Base-by-base conservation (phyloP, 1,140 invertebrate species). In the Rhyzopertha dominica region DNA sequence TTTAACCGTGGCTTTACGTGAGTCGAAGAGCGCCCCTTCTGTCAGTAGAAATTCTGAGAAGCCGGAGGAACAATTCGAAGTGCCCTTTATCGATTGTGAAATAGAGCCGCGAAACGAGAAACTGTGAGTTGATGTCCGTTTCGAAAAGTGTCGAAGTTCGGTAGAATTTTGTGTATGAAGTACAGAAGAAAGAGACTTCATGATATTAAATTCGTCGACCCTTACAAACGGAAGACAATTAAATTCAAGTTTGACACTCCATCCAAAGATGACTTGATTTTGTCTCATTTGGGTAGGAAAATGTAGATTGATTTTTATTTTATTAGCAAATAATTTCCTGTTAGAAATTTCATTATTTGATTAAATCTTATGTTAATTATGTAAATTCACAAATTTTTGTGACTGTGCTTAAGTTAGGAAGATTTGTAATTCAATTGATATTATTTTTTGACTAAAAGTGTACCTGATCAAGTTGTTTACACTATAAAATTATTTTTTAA, bases 221-320 rank as follows among this genome's bases (percentile, higher is more conserved):
- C n/a, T n/a, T n/a, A n/a, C n/a, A 10, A 3, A 30, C 47, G 12
- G 2, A 39, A 13, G 19, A 40, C 72, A 24, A 56, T 59, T 47
- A 59, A 47, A 43, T 78, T 82, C 64, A 69, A 75, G 39, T 83
- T 83, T 66, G 66, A 71, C 24, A 72, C 67, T 34, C 74, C 74
- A 2, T 84, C 80, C 0, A 79, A 79, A 16, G 78, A 81, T 63
- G 73, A 71, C 56, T 55, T 69, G 26, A 67, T 78, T 26, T n/a
- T n/a, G n/a, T n/a, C n/a, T n/a, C n/a, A n/a, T n/a, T n/a, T n/a
- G n/a, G n/a, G n/a, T n/a, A n/a, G n/a, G n/a, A n/a, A n/a, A n/a
- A n/a, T n/a, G n/a, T n/a, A n/a, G n/a, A n/a, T n/a, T n/a, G n/a
- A n/a, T n/a, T n/a, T n/a, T n/a, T n/a, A n/a, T n/a, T n/a, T n/a